These are phyloP conservation scores for Prionchulus punctatus DNA, from an alignment of 2,888 invertebrate species.

Conservation along the genomic window DNA sequence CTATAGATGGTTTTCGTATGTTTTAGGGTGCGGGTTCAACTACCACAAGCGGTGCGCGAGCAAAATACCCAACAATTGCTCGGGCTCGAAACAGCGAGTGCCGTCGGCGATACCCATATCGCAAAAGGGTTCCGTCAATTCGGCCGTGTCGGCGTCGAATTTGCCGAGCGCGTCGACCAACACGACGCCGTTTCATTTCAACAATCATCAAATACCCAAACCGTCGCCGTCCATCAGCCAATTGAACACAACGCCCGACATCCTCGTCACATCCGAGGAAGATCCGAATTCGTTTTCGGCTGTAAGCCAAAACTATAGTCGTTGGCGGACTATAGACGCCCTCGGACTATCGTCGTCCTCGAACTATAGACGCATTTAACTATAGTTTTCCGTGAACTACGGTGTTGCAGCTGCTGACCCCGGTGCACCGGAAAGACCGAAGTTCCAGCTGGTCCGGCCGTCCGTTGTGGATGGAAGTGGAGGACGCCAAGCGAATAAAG, in stretches of 20 bases:
- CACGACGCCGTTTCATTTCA: too few relatives aligned
- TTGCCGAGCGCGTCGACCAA: too few relatives aligned
- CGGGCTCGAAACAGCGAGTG: constrained; percentile 40
- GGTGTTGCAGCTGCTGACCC: background rate
- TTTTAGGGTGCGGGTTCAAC: constrained; percentile 80
- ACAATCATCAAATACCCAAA: background rate
- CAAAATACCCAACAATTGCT: constrained; percentile 94
- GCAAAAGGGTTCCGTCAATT: constrained; percentile 22
- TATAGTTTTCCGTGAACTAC: too few relatives aligned
- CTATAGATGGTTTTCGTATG: too few relatives aligned
- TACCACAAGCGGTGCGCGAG: constrained; percentile 88
- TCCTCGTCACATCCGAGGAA: constrained; percentile 24
- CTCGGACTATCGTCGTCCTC: too few relatives aligned
- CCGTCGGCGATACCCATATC: constrained; percentile 35
- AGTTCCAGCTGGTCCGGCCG: constrained; percentile 41
- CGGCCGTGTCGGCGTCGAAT: too few relatives aligned
- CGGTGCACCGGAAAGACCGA: constrained; percentile 29
- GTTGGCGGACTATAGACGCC: too few relatives aligned
- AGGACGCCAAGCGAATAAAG: constrained; percentile 45
- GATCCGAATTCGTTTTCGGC: too few relatives aligned
- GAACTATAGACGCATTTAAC: background rate
- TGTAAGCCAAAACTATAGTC: too few relatives aligned
- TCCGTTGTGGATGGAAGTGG: constrained; percentile 53
- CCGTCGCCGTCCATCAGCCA: background rate
- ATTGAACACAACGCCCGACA: constrained; percentile 22